Percentiles rank a stretch among this genome's conserved stretches.
Evolutionary conservation across 64 coral and sea anemone species (phyloP).

Genomic region (Pachyseris speciosa): DNA sequence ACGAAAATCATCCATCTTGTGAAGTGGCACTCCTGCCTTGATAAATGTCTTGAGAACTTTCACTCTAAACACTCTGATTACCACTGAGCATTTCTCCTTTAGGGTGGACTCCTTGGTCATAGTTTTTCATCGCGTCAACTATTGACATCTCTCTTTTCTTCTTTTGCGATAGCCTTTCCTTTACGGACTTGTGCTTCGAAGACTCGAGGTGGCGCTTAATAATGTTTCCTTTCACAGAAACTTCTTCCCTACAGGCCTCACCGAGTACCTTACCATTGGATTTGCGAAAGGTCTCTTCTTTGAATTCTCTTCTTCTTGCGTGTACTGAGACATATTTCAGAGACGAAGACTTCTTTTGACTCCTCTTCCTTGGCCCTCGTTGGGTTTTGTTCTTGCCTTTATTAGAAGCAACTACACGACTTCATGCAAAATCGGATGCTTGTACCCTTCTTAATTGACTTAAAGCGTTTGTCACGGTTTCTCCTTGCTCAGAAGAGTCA

Average conservation of each 20-base stretch:
- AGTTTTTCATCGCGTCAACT: conserved; percentile 1
- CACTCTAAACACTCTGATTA: conserved; percentile 44
- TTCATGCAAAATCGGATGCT: conserved; percentile 12
- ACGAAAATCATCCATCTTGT: conserved; percentile 42
- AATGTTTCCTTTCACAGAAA: neutral
- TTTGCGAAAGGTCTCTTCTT: conserved; percentile 20
- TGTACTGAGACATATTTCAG: conserved; percentile 27
- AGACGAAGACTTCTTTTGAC: conserved; percentile 45
- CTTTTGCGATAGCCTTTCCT: neutral
- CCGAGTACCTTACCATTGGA: conserved; percentile 16
- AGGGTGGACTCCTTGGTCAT: neutral
- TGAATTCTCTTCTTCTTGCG: conserved; percentile 17
- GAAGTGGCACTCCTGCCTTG: conserved; percentile 47
- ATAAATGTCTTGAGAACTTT: conserved; percentile 45
- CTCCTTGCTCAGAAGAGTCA: neutral
- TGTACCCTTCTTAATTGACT: neutral
- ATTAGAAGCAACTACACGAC: conserved; percentile 14
- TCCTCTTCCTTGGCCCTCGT: conserved; percentile 34
- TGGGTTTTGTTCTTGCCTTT: conserved; percentile 45
- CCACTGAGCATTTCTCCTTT: conserved; percentile 20
- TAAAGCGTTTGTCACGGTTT: neutral
- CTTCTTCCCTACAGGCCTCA: conserved; percentile 20
- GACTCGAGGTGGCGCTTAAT: neutral
- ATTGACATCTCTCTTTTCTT: neutral
- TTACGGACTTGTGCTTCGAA: neutral